Conservation (phyloP, 2,113 vertebrate species). For the Spilogale gracilis region DNA sequence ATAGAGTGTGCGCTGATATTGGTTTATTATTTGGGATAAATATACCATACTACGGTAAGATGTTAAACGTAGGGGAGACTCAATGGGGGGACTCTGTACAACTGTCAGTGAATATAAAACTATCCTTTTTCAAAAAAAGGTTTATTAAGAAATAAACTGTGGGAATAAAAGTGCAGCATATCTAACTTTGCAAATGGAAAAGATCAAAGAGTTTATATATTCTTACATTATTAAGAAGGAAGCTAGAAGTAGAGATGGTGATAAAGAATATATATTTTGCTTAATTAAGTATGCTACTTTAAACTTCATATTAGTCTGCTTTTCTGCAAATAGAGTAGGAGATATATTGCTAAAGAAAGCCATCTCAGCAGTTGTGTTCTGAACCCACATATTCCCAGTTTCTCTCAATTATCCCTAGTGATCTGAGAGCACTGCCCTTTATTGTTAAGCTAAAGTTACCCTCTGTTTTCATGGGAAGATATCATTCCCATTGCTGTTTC, state of each 20-base stretch:
- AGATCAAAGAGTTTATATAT: neutral
- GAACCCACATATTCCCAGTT: neutral
- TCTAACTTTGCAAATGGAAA: neutral
- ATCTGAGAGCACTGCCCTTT: neutral
- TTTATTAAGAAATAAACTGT: neutral
- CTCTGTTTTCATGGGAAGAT: neutral
- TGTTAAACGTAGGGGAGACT: neutral
- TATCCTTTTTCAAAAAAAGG: neutral
- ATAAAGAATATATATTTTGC: neutral
- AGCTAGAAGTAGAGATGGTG: neutral
- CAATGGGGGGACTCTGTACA: neutral
- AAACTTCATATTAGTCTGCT: neutral
- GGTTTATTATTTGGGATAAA: neutral
- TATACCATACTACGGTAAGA: neutral
- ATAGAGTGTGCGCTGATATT: neutral
- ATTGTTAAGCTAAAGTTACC: neutral
- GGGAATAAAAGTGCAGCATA: neutral
- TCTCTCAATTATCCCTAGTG: too few relatives aligned
- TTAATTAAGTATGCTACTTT: neutral
- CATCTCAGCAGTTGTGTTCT: neutral
- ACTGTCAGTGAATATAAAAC: neutral
- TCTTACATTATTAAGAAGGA: constrained; percentile 4
- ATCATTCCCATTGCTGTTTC: neutral
- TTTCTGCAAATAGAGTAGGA: neutral
- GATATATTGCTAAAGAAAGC: neutral